phyloP scores from a whole-genome alignment of 2,888 invertebrate genomes.

The Plagodis pulveraria region DNA sequence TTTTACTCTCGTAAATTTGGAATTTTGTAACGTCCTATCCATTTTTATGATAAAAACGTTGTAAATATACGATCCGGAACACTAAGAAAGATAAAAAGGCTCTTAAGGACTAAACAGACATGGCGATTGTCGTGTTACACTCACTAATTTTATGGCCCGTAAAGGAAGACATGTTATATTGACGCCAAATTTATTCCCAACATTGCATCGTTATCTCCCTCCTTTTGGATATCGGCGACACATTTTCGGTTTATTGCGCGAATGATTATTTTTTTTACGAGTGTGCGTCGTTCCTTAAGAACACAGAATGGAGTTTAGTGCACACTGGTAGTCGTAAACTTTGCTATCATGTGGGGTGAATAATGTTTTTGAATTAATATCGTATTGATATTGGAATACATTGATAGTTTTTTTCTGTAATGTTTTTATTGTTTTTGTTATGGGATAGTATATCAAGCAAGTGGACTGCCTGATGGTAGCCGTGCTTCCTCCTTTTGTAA shows the following conservation, averaged over 20 bases:
- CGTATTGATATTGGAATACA: too few relatives aligned
- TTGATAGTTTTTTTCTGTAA: too few relatives aligned
- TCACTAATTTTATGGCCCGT: slow-evolving; percentile 21
- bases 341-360: slow-evolving; percentile 8
- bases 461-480: too few relatives aligned
- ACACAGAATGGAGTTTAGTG: slow-evolving; percentile 18
- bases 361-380: slow-evolving; percentile 9
- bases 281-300: slow-evolving; percentile 25
- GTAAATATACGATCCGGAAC: too few relatives aligned
- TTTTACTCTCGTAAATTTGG: too few relatives aligned
- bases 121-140: slow-evolving; percentile 1
- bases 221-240: slow-evolving; percentile 28
- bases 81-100: too few relatives aligned
- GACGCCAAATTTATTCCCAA: slow-evolving; percentile 29
- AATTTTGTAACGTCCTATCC: too few relatives aligned
- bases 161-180: slow-evolving; percentile 28
- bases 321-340: slow-evolving; percentile 17
- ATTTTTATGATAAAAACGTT: too few relatives aligned
- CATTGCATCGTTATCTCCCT: slow-evolving; percentile 32
- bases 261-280: slow-evolving; percentile 41
- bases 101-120: neutral
- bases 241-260: slow-evolving; percentile 36
- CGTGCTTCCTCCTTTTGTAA: too few relatives aligned
- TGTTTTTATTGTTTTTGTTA: too few relatives aligned
- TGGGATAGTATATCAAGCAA: too few relatives aligned